These are phyloP conservation scores for Drosophila algonquin DNA, from an alignment of 2,888 invertebrate species.

Conservation along the genomic window DNA sequence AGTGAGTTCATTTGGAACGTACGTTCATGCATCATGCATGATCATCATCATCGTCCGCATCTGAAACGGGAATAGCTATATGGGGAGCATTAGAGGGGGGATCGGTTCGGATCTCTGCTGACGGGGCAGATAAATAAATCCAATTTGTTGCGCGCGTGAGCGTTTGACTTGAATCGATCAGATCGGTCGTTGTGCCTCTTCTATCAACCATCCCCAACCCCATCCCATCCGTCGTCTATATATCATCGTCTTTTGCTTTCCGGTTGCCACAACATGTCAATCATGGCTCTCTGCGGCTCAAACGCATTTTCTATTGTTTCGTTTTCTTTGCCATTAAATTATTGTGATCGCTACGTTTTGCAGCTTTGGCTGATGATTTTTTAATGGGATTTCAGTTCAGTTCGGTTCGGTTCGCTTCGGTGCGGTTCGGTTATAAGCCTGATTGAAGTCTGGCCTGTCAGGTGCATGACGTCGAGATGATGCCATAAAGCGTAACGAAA, in stretches of 20 bases:
- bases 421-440: constrained; percentile 15
- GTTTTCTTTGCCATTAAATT: constrained; percentile 30
- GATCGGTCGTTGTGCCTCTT: constrained; percentile 29
- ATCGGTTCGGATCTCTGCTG: constrained; percentile 40
- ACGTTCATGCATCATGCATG: constrained; percentile 68
- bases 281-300: constrained; percentile 54
- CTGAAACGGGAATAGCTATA: constrained; percentile 1
- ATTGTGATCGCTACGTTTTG: constrained; percentile 52
- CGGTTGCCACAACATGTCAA: constrained; percentile 83
- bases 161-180: constrained; percentile 47
- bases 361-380: constrained; percentile 60
- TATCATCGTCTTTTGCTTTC: constrained; percentile 60
- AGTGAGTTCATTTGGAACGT: constrained; percentile 52
- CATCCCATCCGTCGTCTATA: constrained; percentile 9
- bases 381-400: constrained; percentile 36
- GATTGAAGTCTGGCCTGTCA: not conserved
- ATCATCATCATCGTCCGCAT: constrained; percentile 38
- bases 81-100: not conserved
- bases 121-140: constrained; percentile 71
- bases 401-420: not conserved
- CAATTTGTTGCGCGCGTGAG: constrained; percentile 72
- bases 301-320: constrained; percentile 47
- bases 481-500: constrained; percentile 24
- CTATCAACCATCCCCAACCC: not conserved
- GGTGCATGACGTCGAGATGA: constrained; percentile 7